Evolutionary conservation across 2,797 vertebrate species (phyloP), one percentile per base, ranked within the genome.

Genomic region (Mormyrus hasselquistii): DNA sequence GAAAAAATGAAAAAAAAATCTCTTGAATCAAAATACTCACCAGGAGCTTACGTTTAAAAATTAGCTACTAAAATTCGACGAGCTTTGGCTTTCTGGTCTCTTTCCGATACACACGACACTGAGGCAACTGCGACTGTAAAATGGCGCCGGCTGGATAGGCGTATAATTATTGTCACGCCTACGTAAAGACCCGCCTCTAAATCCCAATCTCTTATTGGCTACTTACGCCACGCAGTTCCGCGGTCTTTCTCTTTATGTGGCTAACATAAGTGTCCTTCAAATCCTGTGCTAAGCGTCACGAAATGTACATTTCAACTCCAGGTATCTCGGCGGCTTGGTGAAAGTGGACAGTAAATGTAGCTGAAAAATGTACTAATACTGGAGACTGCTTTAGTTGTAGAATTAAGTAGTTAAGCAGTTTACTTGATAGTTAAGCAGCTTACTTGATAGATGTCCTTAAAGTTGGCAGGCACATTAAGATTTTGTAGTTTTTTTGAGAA

Each of bases 21-120:
- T 92, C 93, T 94, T 93, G 93, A 92, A 91, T 93, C 94, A 95
- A 95, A 95, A 94, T 96, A 96, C 96, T 96, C 95, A 96, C 96
- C 96, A 93, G 94, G 94, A 95, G 93, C 91, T 94, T 92, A 94
- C 94, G 93, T 94, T 93, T 94, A 93, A 96, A 96, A 96, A 96
- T 93, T 85, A 85, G 52, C 38, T 57, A 87, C 6, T 87, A 87
- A 87, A 87, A 87, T 44, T 87, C 86, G 86, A 59, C 29, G 86
- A 41, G 86, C 53, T 57, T 34, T 57, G 29, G 8, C 86, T 22
- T 87, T 87, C 29, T 8, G 16, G 34, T n/a, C 86, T 57, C 34
- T 55, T 59, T 41, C 86, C 86, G 8, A 59, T 8, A 19, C 19
- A 44, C 6, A 59, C 19, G 16, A 19, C 19, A 87, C 52, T 8